Evolutionary conservation across 92 coral and sea anemone species (phyloP).

Genomic region (Meandrina meandrites): DNA sequence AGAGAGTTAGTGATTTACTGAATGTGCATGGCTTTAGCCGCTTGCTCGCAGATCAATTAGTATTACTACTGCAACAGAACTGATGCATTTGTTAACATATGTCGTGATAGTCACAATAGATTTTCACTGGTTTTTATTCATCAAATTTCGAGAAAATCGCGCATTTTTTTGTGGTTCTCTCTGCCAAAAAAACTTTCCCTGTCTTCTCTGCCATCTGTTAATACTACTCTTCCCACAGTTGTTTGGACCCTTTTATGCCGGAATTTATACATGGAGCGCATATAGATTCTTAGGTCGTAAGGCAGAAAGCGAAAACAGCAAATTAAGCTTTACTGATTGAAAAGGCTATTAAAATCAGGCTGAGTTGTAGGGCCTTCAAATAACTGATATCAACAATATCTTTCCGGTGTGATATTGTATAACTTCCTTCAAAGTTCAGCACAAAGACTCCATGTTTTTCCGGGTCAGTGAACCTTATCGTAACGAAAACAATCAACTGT

Average conservation of each 20-base stretch:
- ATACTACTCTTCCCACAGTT: neutral
- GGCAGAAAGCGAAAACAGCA: neutral
- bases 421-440: neutral
- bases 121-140: neutral
- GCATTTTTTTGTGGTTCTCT: neutral
- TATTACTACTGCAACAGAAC: neutral
- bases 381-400: constrained; percentile 1
- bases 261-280: neutral
- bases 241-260: neutral
- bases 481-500: neutral
- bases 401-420: neutral
- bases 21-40: neutral
- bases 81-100: neutral
- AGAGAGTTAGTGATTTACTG: neutral
- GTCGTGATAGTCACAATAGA: neutral
- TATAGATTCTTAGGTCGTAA: neutral
- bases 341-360: neutral
- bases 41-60: neutral
- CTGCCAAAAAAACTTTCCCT: neutral
- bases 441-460: neutral
- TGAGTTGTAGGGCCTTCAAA: neutral
- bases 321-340: neutral
- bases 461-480: neutral
- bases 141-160: neutral
- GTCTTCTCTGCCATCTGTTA: neutral